Evolutionary conservation across 64 coral and sea anemone species (phyloP), one percentile per base, ranked within the genome.

Genomic region (Cladopsammia gracilis): DNA sequence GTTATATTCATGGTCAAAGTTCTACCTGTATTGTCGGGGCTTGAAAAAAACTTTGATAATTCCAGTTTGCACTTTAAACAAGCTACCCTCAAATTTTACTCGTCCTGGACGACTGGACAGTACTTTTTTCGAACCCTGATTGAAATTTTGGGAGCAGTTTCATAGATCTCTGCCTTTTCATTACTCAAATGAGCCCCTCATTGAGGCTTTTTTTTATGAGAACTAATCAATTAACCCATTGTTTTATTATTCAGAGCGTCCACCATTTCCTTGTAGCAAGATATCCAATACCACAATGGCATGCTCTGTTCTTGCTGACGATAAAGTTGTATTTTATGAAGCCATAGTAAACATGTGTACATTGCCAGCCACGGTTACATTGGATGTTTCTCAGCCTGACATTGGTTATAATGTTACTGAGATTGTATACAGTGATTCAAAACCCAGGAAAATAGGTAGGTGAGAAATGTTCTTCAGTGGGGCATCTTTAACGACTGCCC

Each of bases 311-410:
- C 44, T 75, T 25, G 61, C 75, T 64, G 58, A 67, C 50, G 73
- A 77, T 26, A 79, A 93, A 72, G 82, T 66, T 77, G 91, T 93
- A 13, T 93, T 93, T 22, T 93, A 93, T 78, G 83, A 93, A 66
- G 82, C 85, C 2, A 19, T n/a, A 73, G 91, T 93, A 14, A 73
- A 87, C 46, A 58, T 85, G 62, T 93, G 91, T 69, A 93, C 91
- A 20, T 34, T 87, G 11, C 91, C 91, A 54, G 83, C 85, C 10
- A 23, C 81, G n/a, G 54, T 93, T 24, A 78, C 53, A 23, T 57
- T 93, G 15, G 22, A 64, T 25, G 85, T 87, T n/a, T 76, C 61
- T 78, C 81, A 73, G 62, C 82, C 91, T 45, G 89, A 64, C 8
- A 60, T 48, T 25, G 60, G 19, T 65, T 86, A 53, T 68, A 19